These are phyloP conservation scores for Phymastichus coffea DNA, from an alignment of 1,140 invertebrate species.

Conservation along the genomic window DNA sequence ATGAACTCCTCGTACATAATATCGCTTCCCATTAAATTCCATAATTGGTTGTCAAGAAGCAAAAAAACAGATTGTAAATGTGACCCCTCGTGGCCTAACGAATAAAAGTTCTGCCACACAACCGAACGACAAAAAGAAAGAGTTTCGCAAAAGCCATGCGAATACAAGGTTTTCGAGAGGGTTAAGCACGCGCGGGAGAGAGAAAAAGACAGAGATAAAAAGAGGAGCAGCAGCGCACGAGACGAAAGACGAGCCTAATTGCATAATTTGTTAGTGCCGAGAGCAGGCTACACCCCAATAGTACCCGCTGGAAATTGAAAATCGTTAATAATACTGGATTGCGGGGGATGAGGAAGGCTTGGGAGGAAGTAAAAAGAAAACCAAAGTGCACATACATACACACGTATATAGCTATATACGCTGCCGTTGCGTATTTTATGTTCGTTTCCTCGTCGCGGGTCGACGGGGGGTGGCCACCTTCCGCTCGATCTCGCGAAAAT, in stretches of 20 bases:
- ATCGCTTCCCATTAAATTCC: too few relatives aligned
- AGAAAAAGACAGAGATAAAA: not conserved
- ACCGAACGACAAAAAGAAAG: too few relatives aligned
- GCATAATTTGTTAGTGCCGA: conserved; percentile 45
- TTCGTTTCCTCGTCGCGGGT: conserved; percentile 51
- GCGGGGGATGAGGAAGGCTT: conserved; percentile 32
- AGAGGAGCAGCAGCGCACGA: not conserved
- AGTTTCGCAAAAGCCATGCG: too few relatives aligned
- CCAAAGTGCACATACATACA: not conserved
- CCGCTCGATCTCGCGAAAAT: conserved; percentile 43
- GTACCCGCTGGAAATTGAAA: conserved; percentile 28
- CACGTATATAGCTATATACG: not conserved
- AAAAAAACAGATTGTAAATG: too few relatives aligned
- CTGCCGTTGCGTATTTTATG: conserved; percentile 50
- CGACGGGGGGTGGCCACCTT: conserved; percentile 38
- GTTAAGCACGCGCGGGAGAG: too few relatives aligned
- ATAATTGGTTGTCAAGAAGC: too few relatives aligned
- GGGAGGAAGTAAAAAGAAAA: conserved; percentile 28
- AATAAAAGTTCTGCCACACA: too few relatives aligned
- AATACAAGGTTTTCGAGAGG: too few relatives aligned
- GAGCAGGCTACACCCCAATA: conserved; percentile 26
- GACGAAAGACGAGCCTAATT: conserved; percentile 41
- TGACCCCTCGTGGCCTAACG: too few relatives aligned
- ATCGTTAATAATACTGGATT: conserved; percentile 29
- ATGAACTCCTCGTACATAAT: too few relatives aligned